phyloP scores from a whole-genome alignment of 1,140 invertebrate species.

The Stenopsyche tienmushanensis region DNA sequence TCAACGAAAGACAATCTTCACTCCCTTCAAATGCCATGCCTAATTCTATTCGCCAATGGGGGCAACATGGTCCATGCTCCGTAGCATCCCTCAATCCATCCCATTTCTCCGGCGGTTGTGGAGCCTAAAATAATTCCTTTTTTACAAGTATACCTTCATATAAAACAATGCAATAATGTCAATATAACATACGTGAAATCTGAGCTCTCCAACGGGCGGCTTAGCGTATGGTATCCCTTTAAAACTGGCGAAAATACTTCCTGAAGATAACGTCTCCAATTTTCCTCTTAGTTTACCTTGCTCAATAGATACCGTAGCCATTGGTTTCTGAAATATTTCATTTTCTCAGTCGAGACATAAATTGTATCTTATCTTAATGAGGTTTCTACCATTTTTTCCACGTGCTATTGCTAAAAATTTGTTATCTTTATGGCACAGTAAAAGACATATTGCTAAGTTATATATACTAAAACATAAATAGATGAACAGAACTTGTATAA shows the following conservation, averaged over 20 bases:
- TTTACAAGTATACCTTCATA: neutral
- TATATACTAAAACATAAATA: too few relatives aligned
- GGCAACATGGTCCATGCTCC: conserved; percentile 50
- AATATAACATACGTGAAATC: conserved; percentile 34
- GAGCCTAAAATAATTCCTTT: conserved; percentile 53
- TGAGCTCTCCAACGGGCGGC: conserved; percentile 30
- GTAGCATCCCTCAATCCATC: conserved; percentile 53
- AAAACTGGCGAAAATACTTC: conserved; percentile 33
- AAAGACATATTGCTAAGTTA: too few relatives aligned
- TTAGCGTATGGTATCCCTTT: conserved; percentile 38
- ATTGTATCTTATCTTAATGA: neutral
- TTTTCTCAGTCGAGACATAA: conserved; percentile 4
- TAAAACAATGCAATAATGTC: neutral
- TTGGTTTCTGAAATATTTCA: too few relatives aligned
- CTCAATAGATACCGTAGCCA: conserved; percentile 9
- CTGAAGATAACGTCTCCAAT: conserved; percentile 19
- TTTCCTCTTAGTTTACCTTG: conserved; percentile 31
- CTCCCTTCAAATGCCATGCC: conserved; percentile 45
- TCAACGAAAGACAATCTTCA: conserved; percentile 65
- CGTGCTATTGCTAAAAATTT: too few relatives aligned
- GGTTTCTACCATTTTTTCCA: too few relatives aligned
- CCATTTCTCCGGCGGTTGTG: conserved; percentile 53
- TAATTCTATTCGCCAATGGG: conserved; percentile 47
- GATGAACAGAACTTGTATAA: too few relatives aligned
- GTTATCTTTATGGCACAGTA: too few relatives aligned